phyloP scores from a whole-genome alignment of 53 echinoderm and acorn worm genomes.

The Holothuria scabra region DNA sequence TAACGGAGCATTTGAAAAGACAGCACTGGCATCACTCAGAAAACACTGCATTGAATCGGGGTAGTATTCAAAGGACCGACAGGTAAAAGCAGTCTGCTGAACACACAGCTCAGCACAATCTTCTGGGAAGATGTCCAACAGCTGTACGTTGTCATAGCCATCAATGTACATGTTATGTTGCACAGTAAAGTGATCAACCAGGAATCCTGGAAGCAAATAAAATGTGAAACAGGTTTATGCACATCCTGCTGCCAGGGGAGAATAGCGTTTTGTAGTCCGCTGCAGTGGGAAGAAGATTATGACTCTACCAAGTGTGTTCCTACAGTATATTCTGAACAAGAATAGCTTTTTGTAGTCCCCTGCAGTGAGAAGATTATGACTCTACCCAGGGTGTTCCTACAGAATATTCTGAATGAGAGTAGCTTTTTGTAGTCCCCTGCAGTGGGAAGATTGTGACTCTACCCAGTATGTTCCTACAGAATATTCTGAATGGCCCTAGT shows the following conservation, averaged over 20 bases:
- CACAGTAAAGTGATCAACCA: slow-evolving; percentile 68
- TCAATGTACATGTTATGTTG: slow-evolving; percentile 44
- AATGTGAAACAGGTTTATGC: neutral
- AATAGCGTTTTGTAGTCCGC: no score
- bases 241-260: neutral
- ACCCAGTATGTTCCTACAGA: no score
- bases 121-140: slow-evolving; percentile 53
- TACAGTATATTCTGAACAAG: no score
- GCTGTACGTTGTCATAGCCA: slow-evolving; percentile 45
- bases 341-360: no score
- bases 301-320: no score
- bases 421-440: no score
- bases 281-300: no score
- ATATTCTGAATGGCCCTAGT: no score
- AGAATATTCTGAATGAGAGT: no score
- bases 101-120: slow-evolving; percentile 60
- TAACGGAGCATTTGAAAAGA: slow-evolving; percentile 8
- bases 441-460: no score
- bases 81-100: slow-evolving; percentile 56
- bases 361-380: no score
- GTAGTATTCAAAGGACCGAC: slow-evolving; percentile 77
- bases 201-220: slow-evolving; percentile 45
- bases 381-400: no score
- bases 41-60: slow-evolving; percentile 56
- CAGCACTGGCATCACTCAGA: slow-evolving; percentile 60